Percentiles rank a stretch among this genome's conserved stretches.
phyloP scores from a whole-genome alignment of 2,888 invertebrate species.

The Lapara coniferarum region DNA sequence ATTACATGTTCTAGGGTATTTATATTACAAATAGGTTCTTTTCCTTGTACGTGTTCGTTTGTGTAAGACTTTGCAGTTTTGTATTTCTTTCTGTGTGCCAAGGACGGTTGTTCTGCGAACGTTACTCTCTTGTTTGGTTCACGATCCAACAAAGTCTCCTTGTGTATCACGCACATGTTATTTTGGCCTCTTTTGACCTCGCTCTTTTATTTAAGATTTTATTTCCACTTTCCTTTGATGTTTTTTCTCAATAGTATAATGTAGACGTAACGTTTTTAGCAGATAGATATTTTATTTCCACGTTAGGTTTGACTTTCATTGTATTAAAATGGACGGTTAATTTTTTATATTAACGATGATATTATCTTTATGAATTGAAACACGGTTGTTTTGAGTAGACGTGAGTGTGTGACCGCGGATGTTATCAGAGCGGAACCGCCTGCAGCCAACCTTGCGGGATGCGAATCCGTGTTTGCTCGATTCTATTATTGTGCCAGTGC shows the following conservation, averaged over 20 bases:
- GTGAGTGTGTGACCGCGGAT: constrained; percentile 44
- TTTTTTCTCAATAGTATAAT: not conserved
- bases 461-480: constrained; percentile 37
- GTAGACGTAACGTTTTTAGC: too few species aligned
- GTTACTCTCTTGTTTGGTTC: constrained; percentile 3
- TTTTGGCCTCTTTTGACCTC: not conserved
- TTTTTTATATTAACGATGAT: not conserved
- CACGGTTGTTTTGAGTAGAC: constrained; percentile 40
- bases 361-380: constrained; percentile 7
- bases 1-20: not conserved
- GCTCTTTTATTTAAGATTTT: not conserved
- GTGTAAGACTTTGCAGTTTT: constrained; percentile 8
- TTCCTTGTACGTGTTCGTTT: not conserved
- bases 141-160: not conserved
- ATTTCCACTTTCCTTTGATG: not conserved
- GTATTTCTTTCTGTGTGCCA: constrained; percentile 16
- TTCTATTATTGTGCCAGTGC: constrained; percentile 32
- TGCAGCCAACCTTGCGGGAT: constrained; percentile 46
- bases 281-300: too few species aligned
- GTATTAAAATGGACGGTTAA: too few species aligned
- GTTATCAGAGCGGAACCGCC: constrained; percentile 61
- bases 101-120: constrained; percentile 9
- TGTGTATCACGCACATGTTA: not conserved
- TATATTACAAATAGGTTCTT: not conserved
- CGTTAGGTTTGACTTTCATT: too few species aligned